phyloP scores from a whole-genome alignment of 2,113 vertebrate species.

The Sterna hirundo region DNA sequence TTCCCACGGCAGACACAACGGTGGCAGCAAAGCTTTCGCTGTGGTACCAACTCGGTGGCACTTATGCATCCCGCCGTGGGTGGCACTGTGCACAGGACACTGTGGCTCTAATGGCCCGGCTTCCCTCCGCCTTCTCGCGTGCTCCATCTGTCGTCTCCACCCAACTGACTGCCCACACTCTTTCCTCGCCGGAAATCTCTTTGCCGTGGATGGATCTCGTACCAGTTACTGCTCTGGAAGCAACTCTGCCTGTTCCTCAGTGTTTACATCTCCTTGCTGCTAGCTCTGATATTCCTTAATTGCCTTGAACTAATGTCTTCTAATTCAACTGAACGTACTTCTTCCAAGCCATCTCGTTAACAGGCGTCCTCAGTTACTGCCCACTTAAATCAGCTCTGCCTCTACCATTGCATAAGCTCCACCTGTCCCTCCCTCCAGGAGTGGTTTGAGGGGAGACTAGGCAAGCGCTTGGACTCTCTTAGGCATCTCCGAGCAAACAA shows the following conservation, averaged over 20 bases:
- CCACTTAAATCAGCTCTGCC: not conserved
- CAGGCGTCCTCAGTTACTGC: not conserved
- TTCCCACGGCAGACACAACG: fast-evolving
- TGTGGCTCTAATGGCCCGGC: not conserved
- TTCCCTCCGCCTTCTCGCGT: not conserved
- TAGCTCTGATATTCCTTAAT: not conserved
- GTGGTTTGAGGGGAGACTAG: not conserved
- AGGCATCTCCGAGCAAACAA: not conserved
- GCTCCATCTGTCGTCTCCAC: not conserved
- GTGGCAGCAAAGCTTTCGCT: not conserved
- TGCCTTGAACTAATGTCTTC: not conserved
- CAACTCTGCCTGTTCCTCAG: not conserved
- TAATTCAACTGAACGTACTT: not conserved
- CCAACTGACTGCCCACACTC: too few species aligned
- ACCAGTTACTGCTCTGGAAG: not conserved
- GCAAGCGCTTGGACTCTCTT: not conserved
- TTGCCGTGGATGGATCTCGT: not conserved
- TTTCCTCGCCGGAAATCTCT: not conserved
- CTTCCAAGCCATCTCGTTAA: not conserved
- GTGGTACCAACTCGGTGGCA: fast-evolving
- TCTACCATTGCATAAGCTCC: not conserved
- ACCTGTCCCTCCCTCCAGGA: not conserved
- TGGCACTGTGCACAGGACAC: not conserved
- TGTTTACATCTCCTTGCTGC: not conserved
- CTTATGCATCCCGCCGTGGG: not conserved